Evolutionary conservation across 2,797 vertebrate genomes (phyloP).

Genomic region (Selene dorsalis): DNA sequence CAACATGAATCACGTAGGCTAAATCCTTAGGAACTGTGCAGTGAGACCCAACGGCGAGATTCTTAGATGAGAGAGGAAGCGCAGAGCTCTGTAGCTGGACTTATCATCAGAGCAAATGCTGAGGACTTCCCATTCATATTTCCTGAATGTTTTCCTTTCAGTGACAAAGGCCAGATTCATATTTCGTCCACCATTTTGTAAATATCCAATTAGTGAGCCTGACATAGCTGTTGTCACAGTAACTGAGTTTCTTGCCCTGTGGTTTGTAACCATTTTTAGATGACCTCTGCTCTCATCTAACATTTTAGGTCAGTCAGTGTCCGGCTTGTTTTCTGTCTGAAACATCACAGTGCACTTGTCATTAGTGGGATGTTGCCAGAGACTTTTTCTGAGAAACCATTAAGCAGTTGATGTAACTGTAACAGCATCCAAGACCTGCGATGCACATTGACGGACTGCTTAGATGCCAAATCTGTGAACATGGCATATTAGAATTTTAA

Average conservation of each 20-base stretch:
- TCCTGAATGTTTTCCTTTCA: constrained; percentile 45
- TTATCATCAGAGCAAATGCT: constrained; percentile 58
- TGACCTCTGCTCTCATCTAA: constrained; percentile 79
- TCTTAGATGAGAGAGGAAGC: constrained; percentile 34
- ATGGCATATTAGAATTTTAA: not conserved
- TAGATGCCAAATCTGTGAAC: not conserved
- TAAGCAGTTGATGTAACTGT: not conserved
- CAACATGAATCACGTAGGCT: constrained; percentile 38
- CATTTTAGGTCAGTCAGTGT: constrained; percentile 78
- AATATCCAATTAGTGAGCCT: constrained; percentile 91
- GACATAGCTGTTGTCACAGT: constrained; percentile 82
- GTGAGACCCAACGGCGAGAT: not conserved
- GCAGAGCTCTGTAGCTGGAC: constrained; percentile 24
- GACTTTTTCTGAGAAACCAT: not conserved
- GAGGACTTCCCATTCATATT: constrained; percentile 72
- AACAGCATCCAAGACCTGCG: not conserved
- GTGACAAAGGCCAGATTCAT: constrained; percentile 82
- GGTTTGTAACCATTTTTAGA: constrained; percentile 85
- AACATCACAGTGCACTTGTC: constrained; percentile 73
- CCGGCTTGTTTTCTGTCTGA: constrained; percentile 76
- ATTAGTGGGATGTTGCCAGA: constrained; percentile 54
- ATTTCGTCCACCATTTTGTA: constrained; percentile 76
- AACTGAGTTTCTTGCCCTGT: constrained; percentile 82
- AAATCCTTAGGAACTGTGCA: not conserved
- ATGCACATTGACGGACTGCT: not conserved